A percentile compares a stretch with the other conserved stretches of the same genome.
Evolutionary conservation across 2,888 invertebrate genomes (phyloP).

Genomic region (Leuctra nigra): DNA sequence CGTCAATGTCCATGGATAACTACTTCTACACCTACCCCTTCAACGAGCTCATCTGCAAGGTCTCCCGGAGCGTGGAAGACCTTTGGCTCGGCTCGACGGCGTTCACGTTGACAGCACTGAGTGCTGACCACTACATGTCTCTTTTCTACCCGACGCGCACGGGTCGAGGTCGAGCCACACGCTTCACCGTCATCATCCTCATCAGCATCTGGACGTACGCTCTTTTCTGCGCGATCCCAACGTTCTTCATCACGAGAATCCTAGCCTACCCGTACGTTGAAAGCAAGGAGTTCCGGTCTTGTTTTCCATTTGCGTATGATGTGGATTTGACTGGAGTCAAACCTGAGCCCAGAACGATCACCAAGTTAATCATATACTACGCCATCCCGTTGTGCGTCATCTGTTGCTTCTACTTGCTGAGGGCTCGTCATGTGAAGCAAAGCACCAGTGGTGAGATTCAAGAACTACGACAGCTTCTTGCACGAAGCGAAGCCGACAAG

Average conservation of each 20-base stretch:
- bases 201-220: conserved; percentile 75
- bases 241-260: conserved; percentile 61
- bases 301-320: conserved; percentile 67
- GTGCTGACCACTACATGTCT: conserved; percentile 85
- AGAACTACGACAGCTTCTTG: conserved; percentile 42
- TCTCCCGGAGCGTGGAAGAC: conserved; percentile 78
- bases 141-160: conserved; percentile 84
- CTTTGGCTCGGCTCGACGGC: conserved; percentile 89
- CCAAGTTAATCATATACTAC: conserved; percentile 69
- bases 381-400: conserved; percentile 79
- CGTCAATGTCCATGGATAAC: conserved; percentile 79
- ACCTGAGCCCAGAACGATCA: conserved; percentile 57
- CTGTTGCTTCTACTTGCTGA: conserved; percentile 77
- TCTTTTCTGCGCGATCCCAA: conserved; percentile 68
- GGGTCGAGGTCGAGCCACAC: conserved; percentile 63
- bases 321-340: conserved; percentile 50
- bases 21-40: conserved; percentile 76
- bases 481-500: conserved; percentile 59
- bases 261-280: conserved; percentile 47
- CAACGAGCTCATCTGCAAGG: conserved; percentile 65
- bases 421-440: conserved; percentile 78
- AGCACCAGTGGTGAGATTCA: conserved; percentile 80
- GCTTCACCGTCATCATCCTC: conserved; percentile 60
- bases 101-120: conserved; percentile 84
- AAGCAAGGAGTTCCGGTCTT: conserved; percentile 49